These are phyloP conservation scores for Metopolophium dirhodum DNA, from an alignment of 1,140 invertebrate genomes.

Conservation along the genomic window DNA sequence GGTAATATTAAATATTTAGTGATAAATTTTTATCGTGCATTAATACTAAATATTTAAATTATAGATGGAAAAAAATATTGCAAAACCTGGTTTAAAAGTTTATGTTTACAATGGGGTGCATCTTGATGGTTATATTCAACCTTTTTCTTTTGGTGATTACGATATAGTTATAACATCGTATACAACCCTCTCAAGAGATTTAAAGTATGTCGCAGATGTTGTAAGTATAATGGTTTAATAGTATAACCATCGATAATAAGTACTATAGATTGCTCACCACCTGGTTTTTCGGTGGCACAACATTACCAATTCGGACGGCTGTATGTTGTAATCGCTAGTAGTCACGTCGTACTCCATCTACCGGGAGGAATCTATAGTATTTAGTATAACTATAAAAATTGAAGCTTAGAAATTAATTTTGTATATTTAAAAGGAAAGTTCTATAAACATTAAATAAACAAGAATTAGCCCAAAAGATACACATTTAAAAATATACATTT, in stretches of 20 bases:
- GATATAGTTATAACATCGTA: conserved; percentile 82
- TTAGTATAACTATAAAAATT: not conserved
- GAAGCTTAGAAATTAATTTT: not conserved
- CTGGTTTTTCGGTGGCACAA: no score
- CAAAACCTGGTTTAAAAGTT: conserved; percentile 66
- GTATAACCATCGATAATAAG: not conserved
- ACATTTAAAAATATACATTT: not conserved
- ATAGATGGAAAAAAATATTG: conserved; percentile 71
- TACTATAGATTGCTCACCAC: not conserved
- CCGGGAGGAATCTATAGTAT: no score
- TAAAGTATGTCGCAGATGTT: conserved; percentile 65
- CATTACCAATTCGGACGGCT: no score
- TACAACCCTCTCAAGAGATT: conserved; percentile 66
- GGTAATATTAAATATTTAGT: conserved; percentile 51
- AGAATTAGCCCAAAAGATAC: not conserved
- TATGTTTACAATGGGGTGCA: conserved; percentile 68
- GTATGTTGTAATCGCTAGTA: no score
- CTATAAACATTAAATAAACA: not conserved
- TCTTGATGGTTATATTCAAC: conserved; percentile 71
- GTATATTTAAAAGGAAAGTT: not conserved
- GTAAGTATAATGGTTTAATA: not conserved
- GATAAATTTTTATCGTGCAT: not conserved
- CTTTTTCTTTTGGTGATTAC: conserved; percentile 69
- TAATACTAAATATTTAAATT: conserved; percentile 46
- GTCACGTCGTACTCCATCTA: no score